Evolutionary conservation across 2,113 vertebrate species (phyloP).

Genomic region (Campylomormyrus tamandua): DNA sequence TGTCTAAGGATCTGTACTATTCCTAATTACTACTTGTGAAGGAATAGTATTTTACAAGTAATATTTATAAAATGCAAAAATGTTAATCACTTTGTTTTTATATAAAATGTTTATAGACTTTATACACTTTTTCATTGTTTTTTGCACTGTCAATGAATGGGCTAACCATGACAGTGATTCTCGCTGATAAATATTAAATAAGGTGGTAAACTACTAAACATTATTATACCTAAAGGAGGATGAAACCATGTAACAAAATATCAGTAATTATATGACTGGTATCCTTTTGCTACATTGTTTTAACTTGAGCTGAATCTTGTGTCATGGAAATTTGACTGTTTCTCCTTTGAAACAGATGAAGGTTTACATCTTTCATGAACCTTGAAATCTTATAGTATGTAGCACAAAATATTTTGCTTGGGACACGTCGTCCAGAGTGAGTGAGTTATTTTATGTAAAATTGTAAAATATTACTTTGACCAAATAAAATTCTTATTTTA

Average conservation of each 20-base stretch:
- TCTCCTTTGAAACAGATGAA: background rate
- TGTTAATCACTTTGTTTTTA: background rate
- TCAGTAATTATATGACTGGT: background rate
- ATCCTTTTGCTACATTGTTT: background rate
- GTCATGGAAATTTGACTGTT: background rate
- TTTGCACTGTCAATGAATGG: background rate
- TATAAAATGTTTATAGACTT: background rate
- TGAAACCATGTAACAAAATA: background rate
- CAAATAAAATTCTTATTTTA: background rate
- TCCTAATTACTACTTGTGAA: background rate
- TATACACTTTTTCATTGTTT: background rate
- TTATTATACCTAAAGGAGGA: background rate
- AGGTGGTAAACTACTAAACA: background rate
- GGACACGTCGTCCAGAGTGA: background rate
- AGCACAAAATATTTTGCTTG: background rate
- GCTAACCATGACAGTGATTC: background rate
- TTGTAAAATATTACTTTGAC: background rate
- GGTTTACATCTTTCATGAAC: background rate
- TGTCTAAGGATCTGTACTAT: background rate
- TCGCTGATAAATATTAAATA: background rate
- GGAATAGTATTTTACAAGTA: background rate
- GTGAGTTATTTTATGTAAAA: background rate
- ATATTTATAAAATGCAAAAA: slow-evolving; percentile 4
- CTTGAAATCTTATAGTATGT: background rate
- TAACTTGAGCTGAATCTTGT: background rate